phyloP scores from a whole-genome alignment of 1,140 invertebrate species.

The Neodiprion fabricii region DNA sequence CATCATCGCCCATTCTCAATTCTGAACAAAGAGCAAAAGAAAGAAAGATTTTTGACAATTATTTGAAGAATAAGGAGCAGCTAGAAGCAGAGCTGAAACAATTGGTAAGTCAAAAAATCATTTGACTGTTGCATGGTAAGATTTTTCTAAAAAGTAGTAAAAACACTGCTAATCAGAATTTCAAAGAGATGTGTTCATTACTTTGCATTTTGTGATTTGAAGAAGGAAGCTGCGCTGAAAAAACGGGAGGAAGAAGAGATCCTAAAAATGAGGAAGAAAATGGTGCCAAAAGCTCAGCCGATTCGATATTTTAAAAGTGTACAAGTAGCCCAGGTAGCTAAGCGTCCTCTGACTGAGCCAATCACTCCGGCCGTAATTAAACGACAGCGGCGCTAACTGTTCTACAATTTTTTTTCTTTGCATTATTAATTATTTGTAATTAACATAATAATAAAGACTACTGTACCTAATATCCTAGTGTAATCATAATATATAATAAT shows the following conservation, averaged over 20 bases:
- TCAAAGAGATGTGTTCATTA: background rate
- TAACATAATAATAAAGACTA: too few species aligned
- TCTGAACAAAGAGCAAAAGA: conserved; percentile 24
- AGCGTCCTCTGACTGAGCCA: conserved; percentile 32
- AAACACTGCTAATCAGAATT: background rate
- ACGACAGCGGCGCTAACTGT: conserved; percentile 27
- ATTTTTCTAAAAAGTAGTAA: conserved; percentile 1
- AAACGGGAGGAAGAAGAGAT: conserved; percentile 28
- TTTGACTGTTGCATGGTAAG: background rate
- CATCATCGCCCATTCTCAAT: conserved; percentile 24
- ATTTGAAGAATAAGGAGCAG: conserved; percentile 21
- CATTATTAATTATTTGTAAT: background rate
- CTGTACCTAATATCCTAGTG: too few species aligned
- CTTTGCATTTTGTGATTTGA: background rate
- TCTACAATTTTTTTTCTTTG: background rate
- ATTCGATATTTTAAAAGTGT: conserved; percentile 26
- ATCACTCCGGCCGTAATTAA: conserved; percentile 23
- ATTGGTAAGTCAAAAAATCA: conserved; percentile 24
- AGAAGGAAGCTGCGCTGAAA: conserved; percentile 20
- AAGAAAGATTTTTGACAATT: conserved; percentile 29
- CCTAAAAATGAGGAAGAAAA: conserved; percentile 18
- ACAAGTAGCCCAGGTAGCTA: conserved; percentile 10
- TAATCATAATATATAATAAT: too few species aligned
- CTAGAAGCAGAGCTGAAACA: conserved; percentile 8
- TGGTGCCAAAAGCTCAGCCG: conserved; percentile 30